These are phyloP conservation scores for Lapara coniferarum DNA, from an alignment of 2,888 invertebrate genomes.

Conservation along the genomic window DNA sequence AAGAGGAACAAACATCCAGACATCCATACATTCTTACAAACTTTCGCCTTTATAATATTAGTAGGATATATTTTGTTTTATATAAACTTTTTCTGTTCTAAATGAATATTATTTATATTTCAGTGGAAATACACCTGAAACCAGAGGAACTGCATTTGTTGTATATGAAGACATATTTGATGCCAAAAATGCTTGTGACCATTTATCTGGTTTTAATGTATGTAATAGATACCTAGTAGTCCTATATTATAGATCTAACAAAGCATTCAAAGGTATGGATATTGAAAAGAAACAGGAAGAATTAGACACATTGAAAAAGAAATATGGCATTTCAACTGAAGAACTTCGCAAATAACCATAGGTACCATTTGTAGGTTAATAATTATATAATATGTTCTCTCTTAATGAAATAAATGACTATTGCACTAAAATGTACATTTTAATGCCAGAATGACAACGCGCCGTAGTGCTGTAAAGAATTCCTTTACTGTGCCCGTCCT, in stretches of 20 bases:
- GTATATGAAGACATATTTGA: conserved; percentile 99
- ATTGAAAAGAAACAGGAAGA: conserved; percentile 98
- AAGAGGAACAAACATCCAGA: no score
- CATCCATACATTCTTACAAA: no score
- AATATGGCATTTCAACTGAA: conserved; percentile 91
- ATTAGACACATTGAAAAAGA: conserved; percentile 96
- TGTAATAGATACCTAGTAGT: conserved; percentile 99
- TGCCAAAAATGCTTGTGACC: conserved; percentile 99
- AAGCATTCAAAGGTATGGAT: conserved; percentile 97
- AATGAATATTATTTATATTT: background rate
- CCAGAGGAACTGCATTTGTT: conserved; percentile 99
- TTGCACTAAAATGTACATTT: no score
- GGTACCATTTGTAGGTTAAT: background rate
- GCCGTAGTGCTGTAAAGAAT: no score
- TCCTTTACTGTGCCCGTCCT: no score
- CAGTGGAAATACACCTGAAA: conserved; percentile 98
- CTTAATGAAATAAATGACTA: no score
- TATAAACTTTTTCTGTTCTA: no score
- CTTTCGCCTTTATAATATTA: no score
- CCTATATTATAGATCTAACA: conserved; percentile 97
- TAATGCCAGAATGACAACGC: no score
- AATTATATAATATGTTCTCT: no score
- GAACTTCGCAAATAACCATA: conserved; percentile 73
- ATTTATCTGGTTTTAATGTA: conserved; percentile 99
- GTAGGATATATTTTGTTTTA: no score